These are phyloP conservation scores for Cebus imitator DNA, from an alignment of 2,113 vertebrate genomes.

Conservation along the genomic window DNA sequence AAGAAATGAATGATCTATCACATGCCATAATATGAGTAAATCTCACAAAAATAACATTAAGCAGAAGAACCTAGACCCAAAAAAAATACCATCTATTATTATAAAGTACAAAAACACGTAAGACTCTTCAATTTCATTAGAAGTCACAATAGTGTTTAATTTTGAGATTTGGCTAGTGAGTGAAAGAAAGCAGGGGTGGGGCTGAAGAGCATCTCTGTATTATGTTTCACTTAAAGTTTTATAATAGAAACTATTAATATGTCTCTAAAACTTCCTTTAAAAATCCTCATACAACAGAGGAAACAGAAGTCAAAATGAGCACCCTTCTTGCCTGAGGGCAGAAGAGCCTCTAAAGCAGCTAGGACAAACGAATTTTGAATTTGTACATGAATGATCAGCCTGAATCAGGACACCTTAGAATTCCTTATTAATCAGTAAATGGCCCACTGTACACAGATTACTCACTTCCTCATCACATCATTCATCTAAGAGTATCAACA, in stretches of 20 bases:
- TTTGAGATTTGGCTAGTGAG: no score
- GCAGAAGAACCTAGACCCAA: not conserved
- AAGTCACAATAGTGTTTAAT: not conserved
- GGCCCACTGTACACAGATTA: not conserved
- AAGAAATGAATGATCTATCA: not conserved
- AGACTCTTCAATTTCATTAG: not conserved
- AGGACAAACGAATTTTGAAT: not conserved
- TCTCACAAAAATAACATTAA: not conserved
- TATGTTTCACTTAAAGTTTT: not conserved
- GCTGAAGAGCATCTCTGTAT: not conserved
- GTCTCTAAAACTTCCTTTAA: not conserved
- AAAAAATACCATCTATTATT: not conserved
- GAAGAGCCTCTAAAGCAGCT: not conserved
- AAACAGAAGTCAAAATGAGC: not conserved
- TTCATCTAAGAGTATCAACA: slow-evolving; percentile 61
- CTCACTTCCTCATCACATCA: slow-evolving; percentile 40
- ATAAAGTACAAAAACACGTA: not conserved
- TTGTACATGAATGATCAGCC: not conserved
- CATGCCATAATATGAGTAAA: not conserved
- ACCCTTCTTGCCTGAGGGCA: not conserved
- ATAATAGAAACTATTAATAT: not conserved
- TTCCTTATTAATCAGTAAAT: slow-evolving; percentile 11
- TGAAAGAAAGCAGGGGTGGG: not conserved
- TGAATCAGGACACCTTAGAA: not conserved
- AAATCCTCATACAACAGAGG: not conserved